phyloP scores from a whole-genome alignment of 2,888 invertebrate genomes.

The Calliopum simillimum region DNA sequence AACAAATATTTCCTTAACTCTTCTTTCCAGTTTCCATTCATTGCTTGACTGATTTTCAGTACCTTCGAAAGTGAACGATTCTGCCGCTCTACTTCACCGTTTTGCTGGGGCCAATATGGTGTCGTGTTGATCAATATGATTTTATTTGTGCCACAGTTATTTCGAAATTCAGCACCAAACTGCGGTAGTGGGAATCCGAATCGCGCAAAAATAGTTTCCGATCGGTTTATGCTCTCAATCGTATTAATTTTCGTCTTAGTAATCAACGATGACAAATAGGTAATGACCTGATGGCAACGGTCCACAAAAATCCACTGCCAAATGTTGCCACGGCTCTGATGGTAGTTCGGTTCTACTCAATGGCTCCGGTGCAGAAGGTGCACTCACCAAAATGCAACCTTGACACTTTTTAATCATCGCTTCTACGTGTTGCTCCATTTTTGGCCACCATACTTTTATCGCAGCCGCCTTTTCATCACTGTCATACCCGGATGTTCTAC shows the following conservation, averaged over 20 bases:
- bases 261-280: conserved; percentile 36
- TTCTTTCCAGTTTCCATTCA: neutral
- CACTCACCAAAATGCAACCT: conserved; percentile 35
- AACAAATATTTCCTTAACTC: conserved; percentile 26
- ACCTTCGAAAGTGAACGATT: conserved; percentile 28
- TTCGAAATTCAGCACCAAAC: neutral
- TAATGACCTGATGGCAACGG: conserved; percentile 44
- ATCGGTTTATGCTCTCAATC: conserved; percentile 19
- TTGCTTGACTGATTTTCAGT: neutral
- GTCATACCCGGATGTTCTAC: conserved; percentile 3
- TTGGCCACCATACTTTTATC: conserved; percentile 24
- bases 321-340: no score
- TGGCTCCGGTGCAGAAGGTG: no score
- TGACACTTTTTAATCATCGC: conserved; percentile 30
- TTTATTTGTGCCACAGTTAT: neutral
- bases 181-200: conserved; percentile 34
- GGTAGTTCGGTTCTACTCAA: no score
- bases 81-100: conserved; percentile 32
- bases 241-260: conserved; percentile 35
- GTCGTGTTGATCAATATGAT: conserved; percentile 25
- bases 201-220: conserved; percentile 27
- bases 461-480: neutral
- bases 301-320: conserved; percentile 50
- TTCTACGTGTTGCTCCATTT: conserved; percentile 44
- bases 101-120: conserved; percentile 35